These are phyloP conservation scores for Phthorimaea operculella DNA, from an alignment of 1,140 invertebrate species.

Conservation along the genomic window DNA sequence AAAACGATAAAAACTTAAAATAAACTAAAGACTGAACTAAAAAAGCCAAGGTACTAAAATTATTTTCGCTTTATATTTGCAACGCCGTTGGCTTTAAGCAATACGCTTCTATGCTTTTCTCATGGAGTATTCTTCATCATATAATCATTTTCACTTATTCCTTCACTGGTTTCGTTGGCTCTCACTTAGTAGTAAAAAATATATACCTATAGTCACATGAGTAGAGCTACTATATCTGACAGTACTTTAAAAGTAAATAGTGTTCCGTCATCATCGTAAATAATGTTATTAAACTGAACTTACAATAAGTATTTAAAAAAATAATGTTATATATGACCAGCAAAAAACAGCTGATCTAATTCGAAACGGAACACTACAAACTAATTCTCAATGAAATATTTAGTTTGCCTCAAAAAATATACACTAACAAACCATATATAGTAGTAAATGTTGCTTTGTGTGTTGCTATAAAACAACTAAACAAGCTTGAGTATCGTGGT, in stretches of 20 bases:
- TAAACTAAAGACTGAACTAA: not conserved
- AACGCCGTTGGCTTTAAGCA: slow-evolving; percentile 38
- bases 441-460: slow-evolving; percentile 43
- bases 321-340: no score
- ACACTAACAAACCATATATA: slow-evolving; percentile 63
- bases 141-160: slow-evolving; percentile 8
- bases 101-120: slow-evolving; percentile 54
- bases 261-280: no score
- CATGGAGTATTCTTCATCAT: slow-evolving; percentile 29
- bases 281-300: no score
- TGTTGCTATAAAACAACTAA: slow-evolving; percentile 35
- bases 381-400: no score
- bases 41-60: slow-evolving; percentile 3
- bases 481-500: slow-evolving; percentile 35
- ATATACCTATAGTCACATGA: no score
- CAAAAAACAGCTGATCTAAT: no score
- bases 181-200: not conserved
- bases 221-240: no score
- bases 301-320: no score
- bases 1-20: not conserved
- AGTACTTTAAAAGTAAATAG: no score
- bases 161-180: not conserved
- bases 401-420: slow-evolving; percentile 28
- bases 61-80: slow-evolving; percentile 31
- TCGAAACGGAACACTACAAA: no score